Base-by-base conservation (phyloP, 2,888 invertebrate species). In the Lissonota sp. region DNA sequence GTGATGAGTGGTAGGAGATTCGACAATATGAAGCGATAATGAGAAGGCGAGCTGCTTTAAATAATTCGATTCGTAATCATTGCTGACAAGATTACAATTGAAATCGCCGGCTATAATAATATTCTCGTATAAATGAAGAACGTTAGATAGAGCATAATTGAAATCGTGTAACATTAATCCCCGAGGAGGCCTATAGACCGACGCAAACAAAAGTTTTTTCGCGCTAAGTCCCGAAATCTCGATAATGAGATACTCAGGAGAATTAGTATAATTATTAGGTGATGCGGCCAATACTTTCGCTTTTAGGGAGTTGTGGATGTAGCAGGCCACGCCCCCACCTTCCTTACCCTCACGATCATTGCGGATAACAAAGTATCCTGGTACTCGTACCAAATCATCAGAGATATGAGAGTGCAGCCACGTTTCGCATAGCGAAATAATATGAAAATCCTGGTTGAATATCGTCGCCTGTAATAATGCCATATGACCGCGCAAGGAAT, bases 311-410 rank as follows among this genome's bases (percentile, higher is more conserved):
- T 55, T n/a, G 0, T 69, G 53, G 0, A 69, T 12, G 39, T 55
- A 69, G 37, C 69, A 69, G 3, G 69, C 69, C 7, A 69, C 69
- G 1, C 69, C 69, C 0, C 55, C 69, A 0, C 10, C 44, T 1
- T 10, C 7, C 10, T 44, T 44, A 0, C 7, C 44, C 44, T 44
- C 44, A 1, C 44, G 6, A 10, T 44, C 26, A 3, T 26, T 3
- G 3, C 26, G 26, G 26, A 26, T 26, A 3, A 26, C 1, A 3
- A 26, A 26, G 10, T 44, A 44, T 1, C 10, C 10, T 6, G 6
- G 7, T 4, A 44, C 6, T 1, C 10, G 6, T 10, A 44, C 44
- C 4, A 44, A 10, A 6, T 44, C 44, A 4, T 44, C 44, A 8
- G 44, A 44, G 6, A 44, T 10, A 8, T 8, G 4, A 4, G 44